phyloP scores from a whole-genome alignment of 2,888 invertebrate genomes.

The Leptinotarsa tumamoca region DNA sequence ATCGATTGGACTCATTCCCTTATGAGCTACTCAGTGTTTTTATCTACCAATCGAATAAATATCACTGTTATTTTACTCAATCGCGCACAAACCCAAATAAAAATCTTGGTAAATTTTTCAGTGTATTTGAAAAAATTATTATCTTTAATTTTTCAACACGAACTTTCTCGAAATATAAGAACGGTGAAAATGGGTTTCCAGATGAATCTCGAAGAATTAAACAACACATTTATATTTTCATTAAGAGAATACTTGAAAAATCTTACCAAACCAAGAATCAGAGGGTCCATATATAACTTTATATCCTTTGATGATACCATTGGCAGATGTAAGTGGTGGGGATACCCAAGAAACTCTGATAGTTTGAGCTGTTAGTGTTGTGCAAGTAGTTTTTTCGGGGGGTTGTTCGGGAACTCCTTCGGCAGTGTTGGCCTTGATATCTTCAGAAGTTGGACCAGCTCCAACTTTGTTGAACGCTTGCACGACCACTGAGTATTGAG shows the following conservation, averaged over 20 bases:
- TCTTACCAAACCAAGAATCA: constrained; percentile 89
- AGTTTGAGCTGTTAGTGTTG: constrained; percentile 92
- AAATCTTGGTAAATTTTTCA: background rate
- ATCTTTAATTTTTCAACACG: background rate
- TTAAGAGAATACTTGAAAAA: background rate
- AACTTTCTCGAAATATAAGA: background rate
- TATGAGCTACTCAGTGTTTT: no score
- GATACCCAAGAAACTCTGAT: constrained; percentile 95
- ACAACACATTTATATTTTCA: background rate
- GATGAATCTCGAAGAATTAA: background rate
- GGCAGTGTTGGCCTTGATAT: constrained; percentile 91
- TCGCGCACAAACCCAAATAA: background rate
- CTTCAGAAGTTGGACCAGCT: constrained; percentile 90
- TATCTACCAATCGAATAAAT: no score
- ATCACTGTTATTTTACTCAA: no score
- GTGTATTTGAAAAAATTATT: background rate
- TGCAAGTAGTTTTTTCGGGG: constrained; percentile 92
- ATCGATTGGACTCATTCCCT: no score
- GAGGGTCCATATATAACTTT: constrained; percentile 93
- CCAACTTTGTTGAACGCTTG: constrained; percentile 96
- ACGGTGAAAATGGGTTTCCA: background rate
- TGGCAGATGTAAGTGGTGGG: constrained; percentile 90
- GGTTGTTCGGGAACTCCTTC: constrained; percentile 94
- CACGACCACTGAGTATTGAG: constrained; percentile 95
- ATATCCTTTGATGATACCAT: constrained; percentile 96